These are phyloP conservation scores for Pogonomyrmex californicus DNA, from an alignment of 1,140 invertebrate genomes.

Conservation along the genomic window DNA sequence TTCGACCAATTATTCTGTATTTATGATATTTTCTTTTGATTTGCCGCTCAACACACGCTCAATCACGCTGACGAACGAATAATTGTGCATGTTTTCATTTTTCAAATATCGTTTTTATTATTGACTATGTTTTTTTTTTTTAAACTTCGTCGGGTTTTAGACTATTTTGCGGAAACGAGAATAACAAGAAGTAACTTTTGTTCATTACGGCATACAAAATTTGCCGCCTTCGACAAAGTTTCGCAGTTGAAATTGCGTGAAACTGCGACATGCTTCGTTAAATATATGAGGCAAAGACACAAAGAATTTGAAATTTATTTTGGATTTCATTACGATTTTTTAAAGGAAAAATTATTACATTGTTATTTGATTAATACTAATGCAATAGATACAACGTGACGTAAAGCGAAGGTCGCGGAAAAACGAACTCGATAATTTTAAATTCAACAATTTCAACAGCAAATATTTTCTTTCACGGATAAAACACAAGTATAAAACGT, in stretches of 20 bases:
- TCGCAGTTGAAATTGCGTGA: not conserved
- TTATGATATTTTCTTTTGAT: no score
- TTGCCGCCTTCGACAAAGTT: not conserved
- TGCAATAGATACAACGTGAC: not conserved
- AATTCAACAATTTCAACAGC: no score
- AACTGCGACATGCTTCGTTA: not conserved
- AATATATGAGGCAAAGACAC: not conserved
- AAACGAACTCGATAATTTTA: not conserved
- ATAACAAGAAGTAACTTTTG: not conserved
- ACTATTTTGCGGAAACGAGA: not conserved
- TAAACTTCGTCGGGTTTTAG: not conserved
- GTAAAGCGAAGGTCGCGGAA: not conserved
- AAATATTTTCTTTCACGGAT: no score
- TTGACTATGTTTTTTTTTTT: no score
- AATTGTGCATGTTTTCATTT: slow-evolving; percentile 9
- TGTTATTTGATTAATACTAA: not conserved
- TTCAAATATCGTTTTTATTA: not conserved
- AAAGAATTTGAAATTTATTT: not conserved
- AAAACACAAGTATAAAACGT: no score
- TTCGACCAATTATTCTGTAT: slow-evolving; percentile 1
- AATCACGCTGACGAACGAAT: not conserved
- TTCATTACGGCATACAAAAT: no score
- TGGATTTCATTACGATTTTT: not conserved
- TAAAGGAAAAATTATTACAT: not conserved
- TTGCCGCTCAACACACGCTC: not conserved